Percentiles rank a stretch among this genome's conserved stretches.
These are phyloP conservation scores for Ostrea edulis DNA, from an alignment of 1,140 invertebrate genomes.

Conservation along the genomic window DNA sequence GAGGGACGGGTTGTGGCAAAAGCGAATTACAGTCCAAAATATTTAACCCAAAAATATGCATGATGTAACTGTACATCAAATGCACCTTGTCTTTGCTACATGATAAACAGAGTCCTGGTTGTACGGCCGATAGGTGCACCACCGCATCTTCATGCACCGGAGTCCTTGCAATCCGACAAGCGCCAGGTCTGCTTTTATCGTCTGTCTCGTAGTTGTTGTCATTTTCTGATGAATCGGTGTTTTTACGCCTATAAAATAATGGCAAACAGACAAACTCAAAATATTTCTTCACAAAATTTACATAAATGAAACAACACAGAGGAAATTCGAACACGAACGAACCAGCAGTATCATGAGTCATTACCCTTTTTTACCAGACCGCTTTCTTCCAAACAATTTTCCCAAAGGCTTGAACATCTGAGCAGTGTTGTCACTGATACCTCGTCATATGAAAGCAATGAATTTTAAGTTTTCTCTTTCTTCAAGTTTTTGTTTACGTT, in stretches of 20 bases:
- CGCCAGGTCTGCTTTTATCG: background rate
- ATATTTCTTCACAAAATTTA: background rate
- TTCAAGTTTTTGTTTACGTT: conserved; percentile 18
- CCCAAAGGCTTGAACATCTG: conserved; percentile 6
- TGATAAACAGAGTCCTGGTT: conserved; percentile 70
- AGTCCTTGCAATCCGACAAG: background rate
- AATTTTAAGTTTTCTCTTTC: background rate
- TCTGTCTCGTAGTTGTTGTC: conserved; percentile 45
- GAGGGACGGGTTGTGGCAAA: background rate
- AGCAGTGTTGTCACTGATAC: background rate
- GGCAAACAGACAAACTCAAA: too few species aligned
- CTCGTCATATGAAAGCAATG: background rate
- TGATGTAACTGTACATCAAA: background rate
- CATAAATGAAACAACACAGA: background rate
- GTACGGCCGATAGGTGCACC: conserved; percentile 64
- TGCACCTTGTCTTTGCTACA: conserved; percentile 75
- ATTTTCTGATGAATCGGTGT: background rate
- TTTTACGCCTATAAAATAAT: background rate
- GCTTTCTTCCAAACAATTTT: conserved; percentile 25
- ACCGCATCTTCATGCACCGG: conserved; percentile 72
- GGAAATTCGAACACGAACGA: background rate
- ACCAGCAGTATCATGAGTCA: background rate
- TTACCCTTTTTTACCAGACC: conserved; percentile 23
- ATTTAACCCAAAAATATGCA: background rate
- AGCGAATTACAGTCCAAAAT: too few species aligned